Percentiles rank a stretch among this genome's conserved stretches.
These are phyloP conservation scores for Channa striata DNA, from an alignment of 2,797 vertebrate species.

Conservation along the genomic window DNA sequence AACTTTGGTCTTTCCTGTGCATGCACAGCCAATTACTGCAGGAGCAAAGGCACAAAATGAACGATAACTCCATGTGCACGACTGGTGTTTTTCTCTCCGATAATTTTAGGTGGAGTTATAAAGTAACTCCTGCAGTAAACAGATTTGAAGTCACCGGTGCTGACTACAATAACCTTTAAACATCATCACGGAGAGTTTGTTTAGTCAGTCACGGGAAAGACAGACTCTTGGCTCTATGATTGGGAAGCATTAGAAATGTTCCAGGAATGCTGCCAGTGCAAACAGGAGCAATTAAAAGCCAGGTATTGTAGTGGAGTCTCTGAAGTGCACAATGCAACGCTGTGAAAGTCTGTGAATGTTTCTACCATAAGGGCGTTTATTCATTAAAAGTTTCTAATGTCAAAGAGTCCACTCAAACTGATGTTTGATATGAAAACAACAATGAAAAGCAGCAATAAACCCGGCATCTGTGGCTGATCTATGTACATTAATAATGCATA, in stretches of 20 bases:
- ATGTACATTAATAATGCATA: too few relatives aligned
- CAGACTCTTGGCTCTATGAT: neutral
- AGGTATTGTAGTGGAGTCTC: slow-evolving; percentile 6
- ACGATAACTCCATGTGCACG: neutral
- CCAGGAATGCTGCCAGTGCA: neutral
- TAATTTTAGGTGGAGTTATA: neutral
- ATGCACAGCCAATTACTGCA: too few relatives aligned
- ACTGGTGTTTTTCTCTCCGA: neutral
- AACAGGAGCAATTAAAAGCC: neutral
- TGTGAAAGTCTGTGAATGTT: slow-evolving; percentile 44
- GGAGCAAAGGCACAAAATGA: too few relatives aligned
- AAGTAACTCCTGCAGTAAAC: slow-evolving; percentile 2
- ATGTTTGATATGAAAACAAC: slow-evolving; percentile 20
- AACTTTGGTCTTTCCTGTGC: too few relatives aligned
- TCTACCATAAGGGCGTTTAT: slow-evolving; percentile 22
- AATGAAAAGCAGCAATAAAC: neutral
- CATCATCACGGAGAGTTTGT: neutral
- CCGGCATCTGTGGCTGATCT: too few relatives aligned
- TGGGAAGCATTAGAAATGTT: neutral
- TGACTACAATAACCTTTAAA: slow-evolving; percentile 6
- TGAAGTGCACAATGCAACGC: slow-evolving; percentile 35
- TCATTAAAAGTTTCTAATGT: slow-evolving; percentile 67
- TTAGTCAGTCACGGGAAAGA: slow-evolving; percentile 16
- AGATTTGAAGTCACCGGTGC: neutral
- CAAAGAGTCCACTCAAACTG: slow-evolving; percentile 49